phyloP scores from a whole-genome alignment of 2,888 invertebrate genomes.

The Hemaris fuciformis region DNA sequence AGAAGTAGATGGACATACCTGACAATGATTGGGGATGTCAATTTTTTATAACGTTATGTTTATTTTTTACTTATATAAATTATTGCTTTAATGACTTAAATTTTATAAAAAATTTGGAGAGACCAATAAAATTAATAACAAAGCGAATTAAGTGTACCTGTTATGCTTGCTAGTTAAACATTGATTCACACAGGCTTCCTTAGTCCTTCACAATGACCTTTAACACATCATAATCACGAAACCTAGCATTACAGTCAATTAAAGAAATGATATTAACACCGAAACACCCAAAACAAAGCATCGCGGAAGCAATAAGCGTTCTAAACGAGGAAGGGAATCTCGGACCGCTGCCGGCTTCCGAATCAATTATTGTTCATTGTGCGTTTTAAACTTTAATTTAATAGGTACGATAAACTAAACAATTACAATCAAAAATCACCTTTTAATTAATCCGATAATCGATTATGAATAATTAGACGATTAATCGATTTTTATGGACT shows the following conservation, averaged over 20 bases:
- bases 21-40: background rate
- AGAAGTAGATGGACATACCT: background rate
- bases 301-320: slow-evolving; percentile 34
- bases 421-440: background rate
- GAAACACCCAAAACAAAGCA: slow-evolving; percentile 19
- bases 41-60: background rate
- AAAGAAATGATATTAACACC: slow-evolving; percentile 3
- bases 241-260: slow-evolving; percentile 1
- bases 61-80: too few relatives aligned
- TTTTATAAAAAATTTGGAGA: too few relatives aligned
- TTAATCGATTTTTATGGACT: background rate
- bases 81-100: too few relatives aligned
- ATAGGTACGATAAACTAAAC: slow-evolving; percentile 18
- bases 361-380: slow-evolving; percentile 40
- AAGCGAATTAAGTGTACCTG: too few relatives aligned
- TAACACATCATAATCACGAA: background rate
- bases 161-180: too few relatives aligned
- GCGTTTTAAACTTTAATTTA: slow-evolving; percentile 26
- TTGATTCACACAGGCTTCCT: too few relatives aligned
- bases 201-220: too few relatives aligned
- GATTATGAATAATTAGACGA: background rate
- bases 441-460: slow-evolving; percentile 1
- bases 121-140: too few relatives aligned
- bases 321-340: slow-evolving; percentile 38
- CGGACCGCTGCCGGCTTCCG: slow-evolving; percentile 38